Percentiles rank a stretch among this genome's conserved stretches.
These are phyloP conservation scores for Diabrotica balteata DNA, from an alignment of 2,888 invertebrate species.

Conservation along the genomic window DNA sequence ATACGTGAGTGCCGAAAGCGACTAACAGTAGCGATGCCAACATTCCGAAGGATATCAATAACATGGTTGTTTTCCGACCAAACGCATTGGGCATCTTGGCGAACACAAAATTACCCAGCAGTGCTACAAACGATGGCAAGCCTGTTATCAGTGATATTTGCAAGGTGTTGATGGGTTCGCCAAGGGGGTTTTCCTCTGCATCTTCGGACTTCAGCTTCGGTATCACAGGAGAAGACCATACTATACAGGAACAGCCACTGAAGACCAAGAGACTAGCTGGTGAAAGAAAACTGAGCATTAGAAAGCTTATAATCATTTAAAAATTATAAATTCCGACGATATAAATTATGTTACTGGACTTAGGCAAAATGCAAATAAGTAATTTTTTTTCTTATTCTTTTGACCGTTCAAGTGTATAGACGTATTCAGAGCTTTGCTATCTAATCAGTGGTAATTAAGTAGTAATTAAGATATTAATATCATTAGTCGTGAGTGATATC, in stretches of 20 bases:
- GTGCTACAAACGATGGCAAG: slow-evolving; percentile 28
- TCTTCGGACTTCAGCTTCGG: slow-evolving; percentile 34
- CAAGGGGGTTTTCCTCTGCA: slow-evolving; percentile 49
- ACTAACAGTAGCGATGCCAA: slow-evolving; percentile 58
- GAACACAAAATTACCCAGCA: slow-evolving; percentile 32
- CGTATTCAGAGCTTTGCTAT: too few relatives aligned
- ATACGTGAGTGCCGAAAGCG: slow-evolving; percentile 34
- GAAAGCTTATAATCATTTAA: too few relatives aligned
- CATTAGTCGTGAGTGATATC: too few relatives aligned
- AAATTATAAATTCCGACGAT: too few relatives aligned
- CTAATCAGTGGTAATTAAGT: too few relatives aligned
- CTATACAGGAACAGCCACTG: slow-evolving; percentile 56
- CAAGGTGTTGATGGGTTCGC: slow-evolving; percentile 38
- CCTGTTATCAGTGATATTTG: slow-evolving; percentile 19
- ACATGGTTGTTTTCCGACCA: slow-evolving; percentile 72
- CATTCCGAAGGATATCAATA: slow-evolving; percentile 69
- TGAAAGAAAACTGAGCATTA: too few relatives aligned
- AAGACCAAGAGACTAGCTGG: slow-evolving; percentile 58
- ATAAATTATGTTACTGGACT: too few relatives aligned
- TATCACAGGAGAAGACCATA: slow-evolving; percentile 55
- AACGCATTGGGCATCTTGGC: slow-evolving; percentile 28
- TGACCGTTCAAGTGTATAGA: too few relatives aligned
- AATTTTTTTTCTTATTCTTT: too few relatives aligned
- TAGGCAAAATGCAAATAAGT: too few relatives aligned
- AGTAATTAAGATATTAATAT: too few relatives aligned